These are phyloP conservation scores for Imbricaverruca yamaguchii DNA, from an alignment of 2,888 invertebrate genomes.

Conservation along the genomic window DNA sequence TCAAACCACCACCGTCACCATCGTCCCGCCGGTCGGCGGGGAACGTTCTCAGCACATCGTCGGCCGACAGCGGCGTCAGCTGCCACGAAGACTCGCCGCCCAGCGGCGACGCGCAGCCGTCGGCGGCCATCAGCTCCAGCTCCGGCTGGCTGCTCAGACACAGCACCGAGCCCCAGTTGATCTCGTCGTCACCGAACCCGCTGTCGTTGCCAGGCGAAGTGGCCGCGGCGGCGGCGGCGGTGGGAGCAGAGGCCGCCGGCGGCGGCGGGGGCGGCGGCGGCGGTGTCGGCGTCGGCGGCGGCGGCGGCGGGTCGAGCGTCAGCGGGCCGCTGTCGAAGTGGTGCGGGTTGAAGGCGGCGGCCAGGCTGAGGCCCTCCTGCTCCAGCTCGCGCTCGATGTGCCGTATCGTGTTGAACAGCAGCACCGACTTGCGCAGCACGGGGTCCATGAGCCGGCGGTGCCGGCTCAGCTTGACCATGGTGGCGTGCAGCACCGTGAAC, in stretches of 20 bases:
- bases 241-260: slow-evolving; percentile 41
- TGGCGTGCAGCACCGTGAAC: slow-evolving; percentile 80
- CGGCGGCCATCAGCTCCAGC: slow-evolving; percentile 48
- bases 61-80: slow-evolving; percentile 10
- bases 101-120: not conserved
- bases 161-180: slow-evolving; percentile 86
- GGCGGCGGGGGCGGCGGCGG: slow-evolving; percentile 39
- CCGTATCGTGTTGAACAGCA: slow-evolving; percentile 85
- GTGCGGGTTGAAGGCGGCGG: slow-evolving; percentile 32
- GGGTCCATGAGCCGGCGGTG: slow-evolving; percentile 83
- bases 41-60: slow-evolving; percentile 7
- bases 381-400: slow-evolving; percentile 85
- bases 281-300: slow-evolving; percentile 26
- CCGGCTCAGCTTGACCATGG: slow-evolving; percentile 82
- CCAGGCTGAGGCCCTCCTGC: slow-evolving; percentile 43
- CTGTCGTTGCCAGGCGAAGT: slow-evolving; percentile 33
- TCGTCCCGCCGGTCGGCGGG: slow-evolving; percentile 1
- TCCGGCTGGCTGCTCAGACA: slow-evolving; percentile 79
- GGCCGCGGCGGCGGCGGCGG: slow-evolving; percentile 37
- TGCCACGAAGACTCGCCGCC: not conserved
- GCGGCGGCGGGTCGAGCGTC: slow-evolving; percentile 24
- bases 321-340: slow-evolving; percentile 26
- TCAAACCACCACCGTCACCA: not conserved
- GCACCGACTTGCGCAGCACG: slow-evolving; percentile 77
- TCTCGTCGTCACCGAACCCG: slow-evolving; percentile 51